Evolutionary conservation across 2,888 invertebrate species (phyloP).

Genomic region (Coecobrya sp.): DNA sequence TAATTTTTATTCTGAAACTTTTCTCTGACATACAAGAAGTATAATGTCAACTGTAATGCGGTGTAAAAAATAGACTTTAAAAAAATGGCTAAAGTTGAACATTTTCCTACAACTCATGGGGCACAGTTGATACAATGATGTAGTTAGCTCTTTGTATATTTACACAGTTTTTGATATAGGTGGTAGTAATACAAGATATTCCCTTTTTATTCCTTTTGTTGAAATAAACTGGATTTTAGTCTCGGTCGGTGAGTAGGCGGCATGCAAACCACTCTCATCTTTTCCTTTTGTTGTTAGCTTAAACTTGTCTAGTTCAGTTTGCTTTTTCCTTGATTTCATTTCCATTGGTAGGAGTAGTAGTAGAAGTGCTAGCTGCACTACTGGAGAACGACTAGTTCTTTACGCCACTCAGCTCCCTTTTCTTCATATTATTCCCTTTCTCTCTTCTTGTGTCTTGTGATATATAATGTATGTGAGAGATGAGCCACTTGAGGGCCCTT

Average conservation of each 20-base stretch:
- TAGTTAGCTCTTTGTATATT: neutral
- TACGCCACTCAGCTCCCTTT: slow-evolving; percentile 37
- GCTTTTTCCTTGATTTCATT: slow-evolving; percentile 49
- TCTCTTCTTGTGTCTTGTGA: slow-evolving; percentile 55
- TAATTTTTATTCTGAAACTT: no score
- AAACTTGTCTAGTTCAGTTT: slow-evolving; percentile 20
- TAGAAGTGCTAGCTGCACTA: neutral
- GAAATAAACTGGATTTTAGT: neutral
- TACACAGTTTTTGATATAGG: neutral
- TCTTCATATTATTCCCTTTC: slow-evolving; percentile 21
- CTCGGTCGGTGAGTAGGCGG: slow-evolving; percentile 22
- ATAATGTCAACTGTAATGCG: no score
- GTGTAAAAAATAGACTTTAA: no score
- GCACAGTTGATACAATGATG: no score
- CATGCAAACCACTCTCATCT: neutral
- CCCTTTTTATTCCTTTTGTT: neutral
- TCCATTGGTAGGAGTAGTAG: neutral
- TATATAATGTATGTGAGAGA: slow-evolving; percentile 79
- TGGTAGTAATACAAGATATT: neutral
- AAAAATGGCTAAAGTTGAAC: no score
- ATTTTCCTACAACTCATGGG: no score
- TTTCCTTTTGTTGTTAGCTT: slow-evolving; percentile 28
- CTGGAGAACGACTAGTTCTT: slow-evolving; percentile 23
- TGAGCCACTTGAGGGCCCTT: slow-evolving; percentile 80
- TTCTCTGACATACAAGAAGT: no score